Base-by-base conservation (phyloP, 2,888 invertebrate species). In the Antitype chi region DNA sequence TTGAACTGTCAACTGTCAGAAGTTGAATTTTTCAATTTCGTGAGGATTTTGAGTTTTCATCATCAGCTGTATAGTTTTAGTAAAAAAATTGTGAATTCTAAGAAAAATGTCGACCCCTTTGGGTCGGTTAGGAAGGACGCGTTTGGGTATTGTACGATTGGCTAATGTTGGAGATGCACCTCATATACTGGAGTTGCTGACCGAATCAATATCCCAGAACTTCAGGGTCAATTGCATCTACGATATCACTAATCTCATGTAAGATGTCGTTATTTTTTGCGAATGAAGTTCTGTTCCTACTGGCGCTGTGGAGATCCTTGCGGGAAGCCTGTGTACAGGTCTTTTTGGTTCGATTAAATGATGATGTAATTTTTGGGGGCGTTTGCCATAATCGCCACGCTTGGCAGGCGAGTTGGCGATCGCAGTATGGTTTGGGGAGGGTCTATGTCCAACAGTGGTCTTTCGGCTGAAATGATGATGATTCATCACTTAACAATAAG, bases 221-320 rank as follows among this genome's bases (percentile, higher is more conserved):
- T 96, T 96, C 79, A 92, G 95, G 43, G 87, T 95, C n/a, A 60
- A 82, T 2, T 79, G 85, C 0, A n/a, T 74, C 2, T 64, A 83
- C 25, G 93, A 94, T 78, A 79, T 96, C 17, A 82, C 83, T 2
- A 90, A 92, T 74, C 90, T 96, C 67, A 94, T 96, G 96, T 96
- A 73, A 76, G 70, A 38, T 20, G 32, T n/a, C 28, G 23, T 23
- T 5, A 1, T 15, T 52, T 66, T 32, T 49, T 23, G 17, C 43
- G 28, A 49, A 66, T 49, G 7, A 66, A 23, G 28, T 66, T 47
- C 13, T 17, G 17, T 64, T 6, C 25, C 2, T 43, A 43, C n/a
- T n/a, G 17, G 38, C 0, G 9, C 15, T 63, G 63, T 63, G n/a
- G 13, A 6, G 20, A 28, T 60, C 38, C 62, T n/a, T 38, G n/a